Evolutionary conservation across 2,888 invertebrate genomes (phyloP).

Genomic region (Capitulum mitella): DNA sequence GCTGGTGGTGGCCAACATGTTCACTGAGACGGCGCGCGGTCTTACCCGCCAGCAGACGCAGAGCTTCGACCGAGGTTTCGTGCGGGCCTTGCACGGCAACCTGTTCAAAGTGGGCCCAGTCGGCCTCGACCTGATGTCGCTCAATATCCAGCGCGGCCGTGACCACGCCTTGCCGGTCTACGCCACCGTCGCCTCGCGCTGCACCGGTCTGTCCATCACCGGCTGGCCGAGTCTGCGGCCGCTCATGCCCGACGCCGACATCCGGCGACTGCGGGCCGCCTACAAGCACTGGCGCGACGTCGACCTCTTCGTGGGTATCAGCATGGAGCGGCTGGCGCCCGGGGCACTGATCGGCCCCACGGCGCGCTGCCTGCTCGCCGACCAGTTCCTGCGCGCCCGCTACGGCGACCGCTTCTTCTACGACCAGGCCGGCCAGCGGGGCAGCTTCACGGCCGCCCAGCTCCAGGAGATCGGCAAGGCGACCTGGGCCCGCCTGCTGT

Average conservation of each 20-base stretch:
- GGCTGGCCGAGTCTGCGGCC: not conserved
- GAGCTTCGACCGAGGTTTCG: not conserved
- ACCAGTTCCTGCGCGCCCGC: constrained; percentile 11
- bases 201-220: not conserved
- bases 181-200: not conserved
- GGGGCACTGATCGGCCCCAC: not conserved
- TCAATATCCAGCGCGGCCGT: too few species aligned
- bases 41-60: not conserved
- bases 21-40: not conserved
- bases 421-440: not conserved
- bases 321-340: not conserved
- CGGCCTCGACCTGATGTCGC: not conserved
- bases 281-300: not conserved
- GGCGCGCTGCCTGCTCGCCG: not conserved
- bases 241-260: not conserved
- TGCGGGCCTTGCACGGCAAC: not conserved
- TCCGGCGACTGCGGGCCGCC: not conserved
- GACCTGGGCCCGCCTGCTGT: constrained; percentile 63
- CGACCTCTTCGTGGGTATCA: not conserved
- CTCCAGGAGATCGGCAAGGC: constrained; percentile 62
- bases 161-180: not conserved
- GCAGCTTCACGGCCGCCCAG: constrained; percentile 52
- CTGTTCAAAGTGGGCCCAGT: not conserved
- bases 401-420: constrained; percentile 23
- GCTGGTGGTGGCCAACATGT: not conserved